phyloP scores from a whole-genome alignment of 2,113 vertebrate species.

The Leptosomus discolor region DNA sequence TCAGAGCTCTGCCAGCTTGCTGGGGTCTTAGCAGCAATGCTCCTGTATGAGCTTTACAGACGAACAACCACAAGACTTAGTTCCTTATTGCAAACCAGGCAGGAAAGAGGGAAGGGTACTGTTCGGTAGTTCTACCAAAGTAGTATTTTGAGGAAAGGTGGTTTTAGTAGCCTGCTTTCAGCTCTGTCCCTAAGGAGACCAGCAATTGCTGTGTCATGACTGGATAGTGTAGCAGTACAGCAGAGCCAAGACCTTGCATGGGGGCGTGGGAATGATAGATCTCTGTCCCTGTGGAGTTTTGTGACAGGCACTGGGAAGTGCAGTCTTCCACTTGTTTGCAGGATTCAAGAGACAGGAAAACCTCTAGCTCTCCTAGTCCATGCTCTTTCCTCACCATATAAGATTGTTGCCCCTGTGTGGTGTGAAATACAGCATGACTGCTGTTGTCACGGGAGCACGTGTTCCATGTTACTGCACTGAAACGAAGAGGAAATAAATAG shows the following conservation, averaged over 20 bases:
- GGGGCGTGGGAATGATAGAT: neutral
- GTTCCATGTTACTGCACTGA: neutral
- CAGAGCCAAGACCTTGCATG: neutral
- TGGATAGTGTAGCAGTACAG: neutral
- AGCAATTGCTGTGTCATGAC: neutral
- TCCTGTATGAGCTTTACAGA: neutral
- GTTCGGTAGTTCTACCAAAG: neutral
- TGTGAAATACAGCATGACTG: neutral
- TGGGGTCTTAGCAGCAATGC: neutral
- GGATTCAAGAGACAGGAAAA: neutral
- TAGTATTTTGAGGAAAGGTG: neutral
- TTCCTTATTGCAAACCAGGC: neutral
- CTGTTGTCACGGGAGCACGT: neutral
- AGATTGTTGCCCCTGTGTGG: neutral
- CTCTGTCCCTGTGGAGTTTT: neutral
- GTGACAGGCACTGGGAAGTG: neutral
- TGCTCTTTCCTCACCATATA: accelerated
- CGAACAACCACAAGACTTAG: no score
- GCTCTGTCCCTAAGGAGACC: neutral
- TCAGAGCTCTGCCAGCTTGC: neutral
- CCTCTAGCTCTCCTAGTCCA: neutral
- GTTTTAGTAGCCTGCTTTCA: neutral
- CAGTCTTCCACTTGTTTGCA: neutral
- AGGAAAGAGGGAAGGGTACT: neutral
- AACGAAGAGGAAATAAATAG: neutral